phyloP scores from a whole-genome alignment of 2,888 invertebrate species.

The Boloria euphrosyne region DNA sequence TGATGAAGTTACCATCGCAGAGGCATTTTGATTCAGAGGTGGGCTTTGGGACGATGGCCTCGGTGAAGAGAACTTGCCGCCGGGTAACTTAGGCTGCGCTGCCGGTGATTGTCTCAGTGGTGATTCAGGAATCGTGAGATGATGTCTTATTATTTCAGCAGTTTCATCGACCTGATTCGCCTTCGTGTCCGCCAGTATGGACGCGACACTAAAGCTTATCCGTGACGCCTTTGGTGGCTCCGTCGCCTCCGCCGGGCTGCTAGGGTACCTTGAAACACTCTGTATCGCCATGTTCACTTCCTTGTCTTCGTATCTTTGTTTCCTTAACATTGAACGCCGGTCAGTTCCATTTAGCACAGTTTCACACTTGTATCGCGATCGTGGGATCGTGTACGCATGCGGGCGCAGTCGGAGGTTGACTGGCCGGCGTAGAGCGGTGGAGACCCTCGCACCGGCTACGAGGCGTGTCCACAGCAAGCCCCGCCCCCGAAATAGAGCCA shows the following conservation, averaged over 20 bases:
- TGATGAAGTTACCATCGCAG: slow-evolving; percentile 77
- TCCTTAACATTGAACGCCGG: slow-evolving; percentile 84
- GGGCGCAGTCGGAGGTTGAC: slow-evolving; percentile 78
- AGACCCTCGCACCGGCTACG: slow-evolving; percentile 54
- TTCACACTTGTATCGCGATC: slow-evolving; percentile 65
- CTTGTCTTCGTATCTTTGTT: slow-evolving; percentile 79
- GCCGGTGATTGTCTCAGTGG: slow-evolving; percentile 74
- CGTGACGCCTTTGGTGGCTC: slow-evolving; percentile 84
- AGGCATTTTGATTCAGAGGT: slow-evolving; percentile 75
- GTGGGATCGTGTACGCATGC: slow-evolving; percentile 78
- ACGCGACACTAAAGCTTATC: slow-evolving; percentile 94
- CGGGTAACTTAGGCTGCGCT: slow-evolving; percentile 74
- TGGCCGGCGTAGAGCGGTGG: slow-evolving; percentile 57
- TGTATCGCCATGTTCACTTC: slow-evolving; percentile 87
- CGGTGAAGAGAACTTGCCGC: slow-evolving; percentile 67
- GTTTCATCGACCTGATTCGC: slow-evolving; percentile 77
- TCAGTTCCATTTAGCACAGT: slow-evolving; percentile 79
- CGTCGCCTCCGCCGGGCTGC: slow-evolving; percentile 85
- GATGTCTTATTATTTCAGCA: slow-evolving; percentile 77
- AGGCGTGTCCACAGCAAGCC: slow-evolving; percentile 49
- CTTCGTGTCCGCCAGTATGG: slow-evolving; percentile 92
- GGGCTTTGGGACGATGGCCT: slow-evolving; percentile 71
- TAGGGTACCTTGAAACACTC: slow-evolving; percentile 85
- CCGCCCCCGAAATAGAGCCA: slow-evolving; percentile 51
- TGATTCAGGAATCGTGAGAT: slow-evolving; percentile 76